Conservation (phyloP, 2,888 invertebrate genomes). For the Netelia melanura region DNA sequence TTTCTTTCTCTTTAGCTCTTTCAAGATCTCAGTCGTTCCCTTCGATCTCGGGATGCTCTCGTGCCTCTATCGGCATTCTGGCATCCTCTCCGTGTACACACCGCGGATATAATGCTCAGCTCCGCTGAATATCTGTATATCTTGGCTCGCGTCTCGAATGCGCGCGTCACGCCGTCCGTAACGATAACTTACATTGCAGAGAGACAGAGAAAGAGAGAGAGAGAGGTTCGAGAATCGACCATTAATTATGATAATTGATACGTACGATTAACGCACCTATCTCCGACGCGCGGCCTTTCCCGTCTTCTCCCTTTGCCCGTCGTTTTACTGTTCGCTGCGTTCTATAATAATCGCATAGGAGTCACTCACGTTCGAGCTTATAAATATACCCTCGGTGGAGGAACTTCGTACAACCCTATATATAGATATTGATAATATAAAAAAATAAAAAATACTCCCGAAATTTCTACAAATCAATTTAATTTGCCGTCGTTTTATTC, state of each 20-base stretch:
- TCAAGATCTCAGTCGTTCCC: background rate
- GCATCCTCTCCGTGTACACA: background rate
- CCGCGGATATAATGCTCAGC: constrained; percentile 34
- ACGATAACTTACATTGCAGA: constrained; percentile 61
- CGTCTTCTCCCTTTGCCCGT: constrained; percentile 33
- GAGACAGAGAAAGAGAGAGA: background rate
- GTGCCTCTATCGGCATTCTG: background rate
- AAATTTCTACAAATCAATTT: too few relatives aligned
- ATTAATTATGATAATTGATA: constrained; percentile 81
- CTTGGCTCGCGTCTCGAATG: constrained; percentile 45
- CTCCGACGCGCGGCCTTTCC: constrained; percentile 56
- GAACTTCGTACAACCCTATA: background rate
- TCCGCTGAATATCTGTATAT: constrained; percentile 41
- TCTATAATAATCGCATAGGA: constrained; percentile 54
- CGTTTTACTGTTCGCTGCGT: constrained; percentile 33
- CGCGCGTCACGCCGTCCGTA: constrained; percentile 71
- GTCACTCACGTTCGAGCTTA: constrained; percentile 56
- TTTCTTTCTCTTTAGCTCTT: background rate
- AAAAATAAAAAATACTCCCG: background rate
- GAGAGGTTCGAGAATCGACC: constrained; percentile 71
- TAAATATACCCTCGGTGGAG: constrained; percentile 18
- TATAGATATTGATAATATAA: background rate
- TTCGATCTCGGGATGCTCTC: constrained; percentile 13
- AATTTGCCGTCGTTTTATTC: too few relatives aligned
- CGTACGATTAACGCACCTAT: constrained; percentile 70